Conservation (phyloP, 2,113 vertebrate genomes). For the Prunella fulvescens region DNA sequence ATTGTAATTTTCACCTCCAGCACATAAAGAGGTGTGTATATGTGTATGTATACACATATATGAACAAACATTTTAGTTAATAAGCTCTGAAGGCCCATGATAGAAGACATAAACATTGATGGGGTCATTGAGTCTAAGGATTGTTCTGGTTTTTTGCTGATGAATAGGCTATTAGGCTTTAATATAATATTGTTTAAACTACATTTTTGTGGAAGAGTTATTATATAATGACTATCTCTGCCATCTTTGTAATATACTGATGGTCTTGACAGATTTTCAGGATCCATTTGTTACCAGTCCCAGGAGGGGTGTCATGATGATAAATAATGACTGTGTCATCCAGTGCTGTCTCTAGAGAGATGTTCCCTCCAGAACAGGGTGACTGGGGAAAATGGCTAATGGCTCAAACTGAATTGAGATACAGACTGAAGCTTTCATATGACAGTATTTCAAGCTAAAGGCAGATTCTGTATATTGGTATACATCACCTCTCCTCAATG, state of each 20-base stretch:
- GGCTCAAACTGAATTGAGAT: neutral
- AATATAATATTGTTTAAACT: neutral
- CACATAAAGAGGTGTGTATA: neutral
- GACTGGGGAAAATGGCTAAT: neutral
- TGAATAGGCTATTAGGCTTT: neutral
- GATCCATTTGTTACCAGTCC: neutral
- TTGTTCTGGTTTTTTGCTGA: neutral
- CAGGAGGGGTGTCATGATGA: slow-evolving; percentile 5
- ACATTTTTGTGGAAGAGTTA: neutral
- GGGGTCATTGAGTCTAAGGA: neutral
- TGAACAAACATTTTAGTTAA: neutral
- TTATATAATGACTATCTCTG: neutral
- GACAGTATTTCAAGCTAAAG: neutral
- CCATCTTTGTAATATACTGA: neutral
- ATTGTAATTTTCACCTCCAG: neutral
- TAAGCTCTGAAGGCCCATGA: neutral
- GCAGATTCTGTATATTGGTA: neutral
- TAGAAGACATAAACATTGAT: neutral
- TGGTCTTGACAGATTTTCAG: slow-evolving; percentile 27
- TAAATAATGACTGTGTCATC: slow-evolving; percentile 30
- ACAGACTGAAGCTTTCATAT: neutral
- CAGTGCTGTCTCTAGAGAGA: neutral
- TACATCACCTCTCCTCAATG: neutral
- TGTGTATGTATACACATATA: neutral
- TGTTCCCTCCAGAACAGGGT: neutral